Percentiles rank a stretch among this genome's conserved stretches.
Evolutionary conservation across 2,888 invertebrate species (phyloP).

Genomic region (Drosophila neonasuta): DNA sequence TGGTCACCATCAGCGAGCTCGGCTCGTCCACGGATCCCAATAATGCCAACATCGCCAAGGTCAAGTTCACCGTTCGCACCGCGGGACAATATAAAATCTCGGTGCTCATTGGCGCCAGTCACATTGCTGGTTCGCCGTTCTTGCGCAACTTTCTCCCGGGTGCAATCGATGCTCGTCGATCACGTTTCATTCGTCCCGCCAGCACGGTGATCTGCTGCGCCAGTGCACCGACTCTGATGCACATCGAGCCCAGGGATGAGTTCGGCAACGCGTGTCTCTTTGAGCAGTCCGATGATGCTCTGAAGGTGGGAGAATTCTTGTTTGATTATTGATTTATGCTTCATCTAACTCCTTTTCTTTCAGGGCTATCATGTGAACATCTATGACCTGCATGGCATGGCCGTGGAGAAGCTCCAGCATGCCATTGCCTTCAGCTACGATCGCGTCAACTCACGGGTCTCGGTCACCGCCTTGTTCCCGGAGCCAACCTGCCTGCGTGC

Average conservation of each 20-base stretch:
- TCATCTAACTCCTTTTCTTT: neutral
- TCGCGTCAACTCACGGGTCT: constrained; percentile 89
- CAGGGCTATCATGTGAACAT: constrained; percentile 87
- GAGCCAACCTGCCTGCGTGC: constrained; percentile 92
- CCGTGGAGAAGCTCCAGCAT: constrained; percentile 84
- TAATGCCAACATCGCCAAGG: constrained; percentile 92
- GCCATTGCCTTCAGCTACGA: constrained; percentile 88
- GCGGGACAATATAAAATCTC: constrained; percentile 94
- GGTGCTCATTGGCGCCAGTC: constrained; percentile 90
- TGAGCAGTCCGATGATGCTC: constrained; percentile 85
- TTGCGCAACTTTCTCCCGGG: constrained; percentile 92
- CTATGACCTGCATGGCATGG: constrained; percentile 84
- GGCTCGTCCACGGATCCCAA: constrained; percentile 93
- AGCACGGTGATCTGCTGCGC: constrained; percentile 93
- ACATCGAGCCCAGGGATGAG: constrained; percentile 95
- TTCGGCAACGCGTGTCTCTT: constrained; percentile 92
- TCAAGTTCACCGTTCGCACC: constrained; percentile 95
- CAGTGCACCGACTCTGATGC: constrained; percentile 88
- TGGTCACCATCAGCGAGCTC: constrained; percentile 91
- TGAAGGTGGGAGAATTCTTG: constrained; percentile 81
- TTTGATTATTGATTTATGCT: neutral
- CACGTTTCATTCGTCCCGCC: constrained; percentile 91
- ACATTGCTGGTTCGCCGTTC: constrained; percentile 93
- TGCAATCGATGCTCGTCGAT: constrained; percentile 91
- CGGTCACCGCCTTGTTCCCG: constrained; percentile 89